Conservation (phyloP, 1,140 invertebrate species). For the Calephelis virginiensis region DNA sequence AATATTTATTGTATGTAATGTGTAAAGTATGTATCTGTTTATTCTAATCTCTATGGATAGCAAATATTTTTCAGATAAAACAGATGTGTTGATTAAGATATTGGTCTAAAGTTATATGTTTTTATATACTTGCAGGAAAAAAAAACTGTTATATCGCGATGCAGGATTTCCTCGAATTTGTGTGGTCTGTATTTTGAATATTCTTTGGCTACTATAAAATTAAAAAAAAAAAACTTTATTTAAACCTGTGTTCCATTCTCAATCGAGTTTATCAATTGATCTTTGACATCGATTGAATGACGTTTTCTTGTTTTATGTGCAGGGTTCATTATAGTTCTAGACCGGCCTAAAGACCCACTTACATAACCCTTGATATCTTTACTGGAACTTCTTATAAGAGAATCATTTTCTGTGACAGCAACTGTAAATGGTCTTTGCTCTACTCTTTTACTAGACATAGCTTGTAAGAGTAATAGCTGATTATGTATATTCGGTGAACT, state of each 20-base stretch:
- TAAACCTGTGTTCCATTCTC: conserved; percentile 46
- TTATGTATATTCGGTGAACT: conserved; percentile 73
- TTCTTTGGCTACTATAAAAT: not conserved
- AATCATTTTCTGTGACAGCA: conserved; percentile 54
- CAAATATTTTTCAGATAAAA: too few species aligned
- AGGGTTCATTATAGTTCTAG: conserved; percentile 47
- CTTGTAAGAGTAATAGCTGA: conserved; percentile 57
- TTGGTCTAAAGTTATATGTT: too few species aligned
- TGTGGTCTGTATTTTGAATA: too few species aligned
- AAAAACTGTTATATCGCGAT: too few species aligned
- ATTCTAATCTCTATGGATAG: too few species aligned
- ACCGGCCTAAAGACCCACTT: conserved; percentile 47
- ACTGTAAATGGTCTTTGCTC: conserved; percentile 57
- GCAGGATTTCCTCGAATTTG: not conserved
- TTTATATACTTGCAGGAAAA: too few species aligned
- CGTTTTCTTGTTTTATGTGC: conserved; percentile 51
- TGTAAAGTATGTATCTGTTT: too few species aligned
- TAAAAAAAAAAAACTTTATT: not conserved
- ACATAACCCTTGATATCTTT: conserved; percentile 50
- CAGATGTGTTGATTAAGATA: too few species aligned
- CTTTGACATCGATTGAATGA: conserved; percentile 58
- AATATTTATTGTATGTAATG: too few species aligned
- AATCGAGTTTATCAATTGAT: conserved; percentile 55
- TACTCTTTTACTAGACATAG: conserved; percentile 48
- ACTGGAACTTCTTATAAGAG: conserved; percentile 44